phyloP scores from a whole-genome alignment of 2,888 invertebrate genomes.

The Leptura quadrifasciata region DNA sequence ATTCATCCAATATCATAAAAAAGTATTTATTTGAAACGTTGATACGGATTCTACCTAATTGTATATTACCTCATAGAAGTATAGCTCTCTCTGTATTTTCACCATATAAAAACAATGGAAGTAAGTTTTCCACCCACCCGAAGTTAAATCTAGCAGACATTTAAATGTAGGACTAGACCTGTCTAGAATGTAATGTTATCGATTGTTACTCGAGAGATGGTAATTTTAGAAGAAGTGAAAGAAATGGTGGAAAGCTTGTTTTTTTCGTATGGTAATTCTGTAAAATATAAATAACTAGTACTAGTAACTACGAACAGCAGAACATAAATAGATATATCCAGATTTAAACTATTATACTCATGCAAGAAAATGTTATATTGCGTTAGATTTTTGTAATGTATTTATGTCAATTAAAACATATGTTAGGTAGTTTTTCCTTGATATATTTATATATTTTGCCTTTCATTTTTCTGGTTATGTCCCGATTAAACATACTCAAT shows the following conservation, averaged over 20 bases:
- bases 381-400: too few species aligned
- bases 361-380: too few species aligned
- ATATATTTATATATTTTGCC: too few species aligned
- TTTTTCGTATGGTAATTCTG: background rate
- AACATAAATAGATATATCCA: background rate
- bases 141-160: background rate
- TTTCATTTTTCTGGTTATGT: too few species aligned
- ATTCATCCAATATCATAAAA: slow-evolving; percentile 46
- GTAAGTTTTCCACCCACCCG: background rate
- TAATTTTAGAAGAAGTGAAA: background rate
- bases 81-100: background rate
- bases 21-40: slow-evolving; percentile 55
- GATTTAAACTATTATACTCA: too few species aligned
- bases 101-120: background rate
- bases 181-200: background rate
- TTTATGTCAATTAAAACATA: too few species aligned
- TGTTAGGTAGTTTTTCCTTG: too few species aligned
- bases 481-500: too few species aligned
- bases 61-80: slow-evolving; percentile 11
- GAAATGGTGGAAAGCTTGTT: background rate
- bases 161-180: too few species aligned
- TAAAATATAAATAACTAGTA: background rate
- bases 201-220: too few species aligned
- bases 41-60: background rate
- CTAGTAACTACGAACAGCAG: background rate